Evolutionary conservation across 2,888 invertebrate species (phyloP).

Genomic region (Nematopogon swammerdamellus): DNA sequence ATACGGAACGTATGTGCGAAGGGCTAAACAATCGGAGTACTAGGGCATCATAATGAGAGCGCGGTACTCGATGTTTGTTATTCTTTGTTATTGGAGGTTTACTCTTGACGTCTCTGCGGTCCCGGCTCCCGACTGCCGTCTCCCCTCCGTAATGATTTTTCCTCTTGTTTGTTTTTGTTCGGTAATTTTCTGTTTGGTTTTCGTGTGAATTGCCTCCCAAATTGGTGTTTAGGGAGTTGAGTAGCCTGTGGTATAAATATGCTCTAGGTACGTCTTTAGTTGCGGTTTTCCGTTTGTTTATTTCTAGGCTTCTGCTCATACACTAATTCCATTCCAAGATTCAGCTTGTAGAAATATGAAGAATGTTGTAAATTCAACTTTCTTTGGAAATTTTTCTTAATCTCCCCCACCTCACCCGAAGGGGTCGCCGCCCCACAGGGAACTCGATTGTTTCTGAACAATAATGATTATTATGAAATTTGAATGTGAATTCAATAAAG

Average conservation of each 20-base stretch:
- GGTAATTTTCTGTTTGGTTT: slow-evolving; percentile 51
- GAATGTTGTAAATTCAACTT: no score
- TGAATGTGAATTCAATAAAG: slow-evolving; percentile 31
- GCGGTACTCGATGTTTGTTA: slow-evolving; percentile 22
- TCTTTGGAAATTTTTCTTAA: no score
- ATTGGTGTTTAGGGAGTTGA: not conserved
- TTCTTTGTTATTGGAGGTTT: slow-evolving; percentile 31
- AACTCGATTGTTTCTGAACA: not conserved
- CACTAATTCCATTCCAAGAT: no score
- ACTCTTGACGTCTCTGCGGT: not conserved
- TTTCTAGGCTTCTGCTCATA: not conserved
- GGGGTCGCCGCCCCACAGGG: not conserved
- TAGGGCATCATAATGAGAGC: slow-evolving; percentile 7
- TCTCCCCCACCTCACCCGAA: no score
- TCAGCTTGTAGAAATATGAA: no score
- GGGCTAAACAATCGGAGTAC: not conserved
- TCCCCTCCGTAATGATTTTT: slow-evolving; percentile 44
- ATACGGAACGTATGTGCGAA: not conserved
- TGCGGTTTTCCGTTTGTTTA: not conserved
- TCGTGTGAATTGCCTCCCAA: slow-evolving; percentile 36
- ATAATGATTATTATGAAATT: slow-evolving; percentile 22
- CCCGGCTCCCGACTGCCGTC: slow-evolving; percentile 21
- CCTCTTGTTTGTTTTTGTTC: slow-evolving; percentile 51
- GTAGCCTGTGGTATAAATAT: not conserved
- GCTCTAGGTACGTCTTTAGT: not conserved